These are phyloP conservation scores for Harpalus rubripes DNA, from an alignment of 2,888 invertebrate genomes.

Conservation along the genomic window DNA sequence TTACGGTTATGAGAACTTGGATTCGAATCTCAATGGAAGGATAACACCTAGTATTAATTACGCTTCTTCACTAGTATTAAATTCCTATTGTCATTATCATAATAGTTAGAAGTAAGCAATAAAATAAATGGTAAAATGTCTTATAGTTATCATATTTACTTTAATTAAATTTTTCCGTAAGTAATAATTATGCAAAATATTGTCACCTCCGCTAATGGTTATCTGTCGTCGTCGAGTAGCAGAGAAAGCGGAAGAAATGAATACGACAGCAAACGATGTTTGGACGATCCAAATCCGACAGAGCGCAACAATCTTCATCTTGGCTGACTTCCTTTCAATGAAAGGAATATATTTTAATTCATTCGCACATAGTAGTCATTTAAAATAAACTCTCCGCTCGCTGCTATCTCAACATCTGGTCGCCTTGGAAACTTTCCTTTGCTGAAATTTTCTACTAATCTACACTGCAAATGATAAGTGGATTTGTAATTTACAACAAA, in stretches of 20 bases:
- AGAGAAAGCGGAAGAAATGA: slow-evolving; percentile 13
- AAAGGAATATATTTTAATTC: slow-evolving; percentile 66
- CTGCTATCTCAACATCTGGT: slow-evolving; percentile 25
- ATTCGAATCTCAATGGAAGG: too few relatives aligned
- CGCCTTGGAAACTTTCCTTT: not conserved
- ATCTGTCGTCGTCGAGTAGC: too few relatives aligned
- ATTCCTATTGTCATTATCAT: too few relatives aligned
- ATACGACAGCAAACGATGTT: slow-evolving; percentile 28
- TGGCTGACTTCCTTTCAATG: slow-evolving; percentile 55
- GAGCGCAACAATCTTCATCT: slow-evolving; percentile 39
- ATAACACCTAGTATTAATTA: too few relatives aligned
- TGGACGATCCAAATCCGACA: slow-evolving; percentile 10
- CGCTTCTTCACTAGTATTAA: too few relatives aligned
- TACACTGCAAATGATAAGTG: too few relatives aligned
- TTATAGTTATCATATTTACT: too few relatives aligned
- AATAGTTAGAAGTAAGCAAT: too few relatives aligned
- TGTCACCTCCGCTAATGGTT: not conserved
- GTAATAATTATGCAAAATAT: not conserved
- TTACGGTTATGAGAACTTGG: too few relatives aligned
- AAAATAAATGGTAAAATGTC: too few relatives aligned
- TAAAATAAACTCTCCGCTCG: slow-evolving; percentile 48
- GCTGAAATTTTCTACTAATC: not conserved
- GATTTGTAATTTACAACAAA: too few relatives aligned
- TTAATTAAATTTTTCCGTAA: not conserved
- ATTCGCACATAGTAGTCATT: slow-evolving; percentile 57